Evolutionary conservation across 92 coral and sea anemone genomes (phyloP).

Genomic region (Porites divaricata): DNA sequence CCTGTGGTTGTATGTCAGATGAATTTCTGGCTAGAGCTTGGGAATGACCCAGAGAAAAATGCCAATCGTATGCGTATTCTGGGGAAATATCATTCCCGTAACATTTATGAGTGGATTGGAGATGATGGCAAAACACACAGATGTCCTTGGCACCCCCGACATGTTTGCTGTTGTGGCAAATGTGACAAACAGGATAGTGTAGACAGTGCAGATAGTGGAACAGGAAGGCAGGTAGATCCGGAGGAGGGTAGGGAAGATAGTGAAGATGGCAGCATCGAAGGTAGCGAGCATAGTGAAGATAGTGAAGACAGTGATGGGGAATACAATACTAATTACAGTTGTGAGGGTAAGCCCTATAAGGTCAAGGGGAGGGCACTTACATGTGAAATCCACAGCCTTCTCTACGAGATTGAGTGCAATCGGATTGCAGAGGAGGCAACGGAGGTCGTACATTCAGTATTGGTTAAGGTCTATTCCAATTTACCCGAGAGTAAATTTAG

Average conservation of each 20-base stretch:
- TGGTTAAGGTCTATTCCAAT: slow-evolving; percentile 58
- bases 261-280: background rate
- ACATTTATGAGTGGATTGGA: slow-evolving; percentile 41
- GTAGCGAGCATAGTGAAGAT: slow-evolving; percentile 11
- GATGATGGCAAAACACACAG: slow-evolving; percentile 30
- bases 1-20: slow-evolving; percentile 58
- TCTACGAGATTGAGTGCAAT: slow-evolving; percentile 54
- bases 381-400: slow-evolving; percentile 46
- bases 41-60: slow-evolving; percentile 41
- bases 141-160: slow-evolving; percentile 45
- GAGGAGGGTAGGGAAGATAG: background rate
- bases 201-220: background rate
- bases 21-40: slow-evolving; percentile 41
- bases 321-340: background rate
- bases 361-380: slow-evolving; percentile 8
- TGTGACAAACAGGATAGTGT: background rate
- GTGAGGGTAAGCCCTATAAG: slow-evolving; percentile 13
- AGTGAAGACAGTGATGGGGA: slow-evolving; percentile 27
- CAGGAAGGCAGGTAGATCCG: background rate
- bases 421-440: slow-evolving; percentile 30
- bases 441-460: slow-evolving; percentile 23
- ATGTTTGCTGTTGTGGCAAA: slow-evolving; percentile 48
- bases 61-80: slow-evolving; percentile 48
- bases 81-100: slow-evolving; percentile 62
- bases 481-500: slow-evolving; percentile 42